Evolutionary conservation across 2,797 vertebrate genomes (phyloP), one percentile per base, ranked within the genome.

Genomic region (Squalus acanthias): DNA sequence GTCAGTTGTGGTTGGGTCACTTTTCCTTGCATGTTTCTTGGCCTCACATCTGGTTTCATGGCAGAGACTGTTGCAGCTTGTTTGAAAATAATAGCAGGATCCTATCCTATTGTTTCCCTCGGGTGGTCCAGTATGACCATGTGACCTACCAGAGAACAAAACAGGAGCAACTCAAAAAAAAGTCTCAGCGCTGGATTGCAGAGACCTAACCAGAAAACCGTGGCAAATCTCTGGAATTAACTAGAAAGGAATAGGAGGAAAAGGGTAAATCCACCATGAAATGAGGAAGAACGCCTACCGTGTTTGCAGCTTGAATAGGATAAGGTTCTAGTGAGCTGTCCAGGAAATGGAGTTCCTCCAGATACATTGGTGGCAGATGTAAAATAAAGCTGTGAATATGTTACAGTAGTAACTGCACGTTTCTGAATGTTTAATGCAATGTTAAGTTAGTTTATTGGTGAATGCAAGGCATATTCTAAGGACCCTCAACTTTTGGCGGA

Each of bases 231-330:
- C 91, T 92, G 63, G n/a, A 46, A 69, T 93, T 69, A 93, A 93
- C 91, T 93, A 0, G 22, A 93, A 93, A 93, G n/a, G n/a, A 69
- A 39, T 24, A 93, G 33, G 63, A 69, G 65, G 91, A 24, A 93
- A 93, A 20, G 26, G 22, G n/a, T 69, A 93, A 93, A 93, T 46
- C 65, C 65, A 93, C 91, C 91, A 69, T 93, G 91, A 93, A 93
- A 69, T 69, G n/a, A 69, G n/a, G 39, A 93, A 46, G n/a, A 93
- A 22, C 63, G 46, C 91, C 91, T 65, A 33, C 29, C 69, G 65
- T 93, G 63, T 69, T 93, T 93, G 65, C 63, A 46, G 39, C n/a
- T 93, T 93, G 89, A 85, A 92, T 92, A 65, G 89, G 60, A 67
- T 92, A 93, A 46, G 20, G 65, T 69, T 46, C 65, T 12, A 93